A percentile compares a stretch with the other conserved stretches of the same genome.
Evolutionary conservation across 2,888 invertebrate genomes (phyloP).

Genomic region (Torymus auratus): DNA sequence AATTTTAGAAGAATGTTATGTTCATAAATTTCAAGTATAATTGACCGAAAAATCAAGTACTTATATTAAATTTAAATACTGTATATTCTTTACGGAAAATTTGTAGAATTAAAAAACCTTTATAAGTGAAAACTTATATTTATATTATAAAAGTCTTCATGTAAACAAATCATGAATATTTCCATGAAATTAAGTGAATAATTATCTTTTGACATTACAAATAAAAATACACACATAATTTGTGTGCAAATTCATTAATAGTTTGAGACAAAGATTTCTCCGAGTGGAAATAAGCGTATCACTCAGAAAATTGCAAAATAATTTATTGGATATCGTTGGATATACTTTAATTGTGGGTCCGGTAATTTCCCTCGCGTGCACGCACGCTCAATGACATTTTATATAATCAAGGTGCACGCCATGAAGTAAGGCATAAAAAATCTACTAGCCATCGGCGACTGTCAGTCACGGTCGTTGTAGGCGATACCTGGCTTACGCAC

Average conservation of each 20-base stretch:
- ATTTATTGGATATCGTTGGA: conserved; percentile 14
- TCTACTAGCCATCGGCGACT: conserved; percentile 28
- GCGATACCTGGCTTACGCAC: neutral
- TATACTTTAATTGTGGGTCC: conserved; percentile 22
- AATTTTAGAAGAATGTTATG: no score
- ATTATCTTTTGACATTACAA: no score
- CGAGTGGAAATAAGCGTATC: conserved; percentile 9
- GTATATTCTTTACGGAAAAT: no score
- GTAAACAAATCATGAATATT: no score
- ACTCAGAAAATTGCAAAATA: conserved; percentile 31
- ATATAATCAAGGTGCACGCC: conserved; percentile 20
- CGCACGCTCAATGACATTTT: conserved; percentile 17
- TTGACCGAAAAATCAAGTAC: no score
- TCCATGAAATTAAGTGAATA: no score
- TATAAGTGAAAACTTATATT: no score
- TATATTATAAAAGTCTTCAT: no score
- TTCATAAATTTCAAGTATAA: no score
- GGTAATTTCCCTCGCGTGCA: conserved; percentile 20
- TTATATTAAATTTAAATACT: no score
- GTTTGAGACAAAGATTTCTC: conserved; percentile 2
- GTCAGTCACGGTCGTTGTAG: conserved; percentile 38
- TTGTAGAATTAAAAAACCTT: no score
- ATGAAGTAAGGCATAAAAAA: conserved; percentile 6
- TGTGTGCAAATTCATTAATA: neutral
- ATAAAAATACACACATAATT: no score